Conservation (phyloP, 2,888 invertebrate genomes). For the Cerastis leucographa region DNA sequence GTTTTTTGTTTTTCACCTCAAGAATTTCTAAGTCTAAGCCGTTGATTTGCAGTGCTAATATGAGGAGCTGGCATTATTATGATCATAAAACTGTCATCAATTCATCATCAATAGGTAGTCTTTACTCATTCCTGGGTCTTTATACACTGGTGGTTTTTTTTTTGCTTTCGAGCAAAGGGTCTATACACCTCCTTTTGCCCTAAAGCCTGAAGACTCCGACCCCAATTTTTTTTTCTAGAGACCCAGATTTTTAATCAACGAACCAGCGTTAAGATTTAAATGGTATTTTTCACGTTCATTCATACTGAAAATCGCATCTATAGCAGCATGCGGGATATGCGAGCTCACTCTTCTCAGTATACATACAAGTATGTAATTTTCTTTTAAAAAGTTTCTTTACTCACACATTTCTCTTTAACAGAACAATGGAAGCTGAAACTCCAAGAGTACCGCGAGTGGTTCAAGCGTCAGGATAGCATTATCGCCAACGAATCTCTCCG, state of each 20-base stretch:
- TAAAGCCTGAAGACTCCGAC: no score
- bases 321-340: not conserved
- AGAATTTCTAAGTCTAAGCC: no score
- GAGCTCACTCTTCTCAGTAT: not conserved
- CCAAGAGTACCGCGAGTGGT: conserved; percentile 94
- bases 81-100: not conserved
- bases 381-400: not conserved
- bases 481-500: conserved; percentile 95
- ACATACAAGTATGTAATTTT: not conserved
- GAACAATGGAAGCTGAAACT: conserved; percentile 95
- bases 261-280: not conserved
- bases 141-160: no score
- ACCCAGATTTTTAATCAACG: not conserved
- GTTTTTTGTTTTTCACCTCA: not conserved
- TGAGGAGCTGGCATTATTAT: no score
- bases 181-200: no score
- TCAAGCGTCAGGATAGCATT: conserved; percentile 93
- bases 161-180: no score
- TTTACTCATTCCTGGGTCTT: no score
- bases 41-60: no score
- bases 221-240: not conserved
- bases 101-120: no score
- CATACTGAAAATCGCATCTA: not conserved
- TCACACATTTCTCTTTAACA: conserved; percentile 72
- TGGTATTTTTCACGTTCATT: not conserved